A percentile compares a stretch with the other conserved stretches of the same genome.
Conservation (phyloP, 2,797 vertebrate genomes). For the Micropoecilia bifurca region DNA sequence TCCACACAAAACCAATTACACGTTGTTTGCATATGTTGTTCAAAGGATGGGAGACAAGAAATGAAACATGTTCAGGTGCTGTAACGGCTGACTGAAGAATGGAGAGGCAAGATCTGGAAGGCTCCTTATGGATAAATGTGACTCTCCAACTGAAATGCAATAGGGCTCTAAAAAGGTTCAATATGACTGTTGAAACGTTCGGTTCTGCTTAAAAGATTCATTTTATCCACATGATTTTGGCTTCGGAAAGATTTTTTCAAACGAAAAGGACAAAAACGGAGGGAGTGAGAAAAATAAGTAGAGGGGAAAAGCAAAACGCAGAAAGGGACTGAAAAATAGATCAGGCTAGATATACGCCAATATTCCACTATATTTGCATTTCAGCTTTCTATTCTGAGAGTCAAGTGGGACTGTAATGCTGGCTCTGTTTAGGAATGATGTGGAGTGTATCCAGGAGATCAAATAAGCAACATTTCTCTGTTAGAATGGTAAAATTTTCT, state of each 20-base stretch:
- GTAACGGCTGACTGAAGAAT: conserved; percentile 47
- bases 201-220: neutral
- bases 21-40: conserved; percentile 5
- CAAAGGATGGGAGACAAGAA: conserved; percentile 55
- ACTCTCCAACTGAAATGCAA: neutral
- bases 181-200: neutral
- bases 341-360: neutral
- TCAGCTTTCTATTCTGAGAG: neutral
- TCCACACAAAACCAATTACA: conserved; percentile 33
- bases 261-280: neutral
- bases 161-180: neutral
- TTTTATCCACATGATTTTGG: neutral
- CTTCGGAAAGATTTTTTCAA: neutral
- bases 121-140: neutral
- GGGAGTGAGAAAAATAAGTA: neutral
- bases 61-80: conserved; percentile 58
- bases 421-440: neutral
- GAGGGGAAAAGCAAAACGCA: neutral
- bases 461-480: neutral
- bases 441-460: neutral
- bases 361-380: neutral
- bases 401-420: neutral
- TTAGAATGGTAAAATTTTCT: neutral
- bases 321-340: neutral
- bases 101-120: conserved; percentile 12